Base-by-base conservation (phyloP, 2,888 invertebrate genomes). In the Shargacucullia verbasci region DNA sequence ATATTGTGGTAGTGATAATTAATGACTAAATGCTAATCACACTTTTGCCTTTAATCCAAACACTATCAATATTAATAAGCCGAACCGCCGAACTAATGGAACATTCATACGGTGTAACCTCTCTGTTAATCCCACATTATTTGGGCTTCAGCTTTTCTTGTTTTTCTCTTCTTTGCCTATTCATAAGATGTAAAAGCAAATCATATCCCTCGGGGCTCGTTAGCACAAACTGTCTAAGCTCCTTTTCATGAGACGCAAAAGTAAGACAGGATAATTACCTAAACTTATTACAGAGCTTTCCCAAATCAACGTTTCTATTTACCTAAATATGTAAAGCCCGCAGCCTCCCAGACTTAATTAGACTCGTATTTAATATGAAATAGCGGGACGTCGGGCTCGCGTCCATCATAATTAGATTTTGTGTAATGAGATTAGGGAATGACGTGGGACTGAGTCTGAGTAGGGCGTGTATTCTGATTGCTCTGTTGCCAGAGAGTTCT, bases 361-460 rank as follows among this genome's bases (percentile, higher is more conserved):
- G 72, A 73, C 50, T 64, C 48, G 75, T 71, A 75, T 82, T 80
- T 79, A 80, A 80, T 81, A 81, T 71, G 55, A 80, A 80, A 78
- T 62, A 55, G 75, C 68, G 60, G 57, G 55, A 61, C 61, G 67
- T 59, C 69, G 71, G 60, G 43, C 56, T 56, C 68, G 70, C 67
- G 69, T 65, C 78, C 71, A 61, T 63, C 64, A 64, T 88, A 91
- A 91, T 89, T 81, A 83, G 86, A 89, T 90, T 88, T 71, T 61
- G 52, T 59, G 54, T 83, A 86, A 86, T 83, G 70, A 82, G 84
- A 85, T 86, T 86, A 84, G 56, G 64, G 63, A 49, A 61, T 75
- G 78, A 76, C 76, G 75, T 50, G 56, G 50, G 43, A 50, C 47
- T 0, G 10, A 11, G 64, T 62, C 70, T 59, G 57, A 58, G 41